Evolutionary conservation across 2,888 invertebrate species (phyloP), one percentile per base, ranked within the genome.

Genomic region (Noctua fimbriata): DNA sequence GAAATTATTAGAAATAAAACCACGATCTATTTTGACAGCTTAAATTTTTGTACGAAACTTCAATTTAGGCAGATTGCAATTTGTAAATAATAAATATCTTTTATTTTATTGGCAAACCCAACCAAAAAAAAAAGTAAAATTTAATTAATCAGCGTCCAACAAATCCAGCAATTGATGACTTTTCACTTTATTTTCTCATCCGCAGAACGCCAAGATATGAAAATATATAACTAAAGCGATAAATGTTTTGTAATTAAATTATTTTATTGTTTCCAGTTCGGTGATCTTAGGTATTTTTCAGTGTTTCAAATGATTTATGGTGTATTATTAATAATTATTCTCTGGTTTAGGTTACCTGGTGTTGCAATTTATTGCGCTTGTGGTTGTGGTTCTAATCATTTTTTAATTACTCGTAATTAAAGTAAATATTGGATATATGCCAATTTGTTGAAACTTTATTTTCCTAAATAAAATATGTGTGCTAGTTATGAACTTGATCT

Each of bases 21-120:
- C 93, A 94, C 94, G 93, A 95, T 94, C 93, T 96, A 95, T 96
- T 96, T 96, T 96, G 96, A 96, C 96, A 95, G 93, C 89, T 91
- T 92, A 83, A 83, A 87, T 92, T 93, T 93, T 93, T 92, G 86
- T 87, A 88, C 86, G 85, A 89, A 88, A 87, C 89, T 88, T 87
- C 88, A 88, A 81, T 81, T 36, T 69, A 75, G 10, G 78, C 52
- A 83, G 76, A 73, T 81, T 85, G 73, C 78, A 76, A 81, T 80
- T 83, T 77, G 79, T 89, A 84, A 87, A 89, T 86, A 88, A 66
- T 86, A 79, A 32, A 7, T 75, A 14, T 71, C 73, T 84, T 72
- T 74, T 83, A 81, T 81, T 87, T 80, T 69, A 88, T 77, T 90
- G 89, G 89, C 82, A 83, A 87, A 74, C 79, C 55, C 60, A 72